A percentile compares a stretch with the other conserved stretches of the same genome.
These are phyloP conservation scores for Alcis repandata DNA, from an alignment of 2,888 invertebrate genomes.

Conservation along the genomic window DNA sequence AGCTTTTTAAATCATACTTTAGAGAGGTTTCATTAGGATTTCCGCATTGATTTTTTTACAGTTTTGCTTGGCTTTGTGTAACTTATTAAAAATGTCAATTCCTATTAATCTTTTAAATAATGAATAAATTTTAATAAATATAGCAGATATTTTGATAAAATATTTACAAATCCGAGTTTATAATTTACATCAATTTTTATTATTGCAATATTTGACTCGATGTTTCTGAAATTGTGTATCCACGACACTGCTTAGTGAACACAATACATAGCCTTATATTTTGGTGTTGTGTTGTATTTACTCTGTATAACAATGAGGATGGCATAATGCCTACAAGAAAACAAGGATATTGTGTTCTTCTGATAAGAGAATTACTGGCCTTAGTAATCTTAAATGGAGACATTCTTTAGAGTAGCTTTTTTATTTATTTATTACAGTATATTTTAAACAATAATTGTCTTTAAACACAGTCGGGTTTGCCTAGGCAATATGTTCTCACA, in stretches of 20 bases:
- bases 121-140: no score
- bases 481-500: no score
- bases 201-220: neutral
- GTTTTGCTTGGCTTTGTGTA: no score
- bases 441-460: no score
- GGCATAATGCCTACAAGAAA: constrained; percentile 8
- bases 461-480: no score
- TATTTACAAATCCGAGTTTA: neutral
- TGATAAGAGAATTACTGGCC: constrained; percentile 22
- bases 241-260: neutral
- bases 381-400: constrained; percentile 7
- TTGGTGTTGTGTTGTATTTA: constrained; percentile 21
- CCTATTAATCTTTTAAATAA: no score
- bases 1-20: no score
- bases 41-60: no score
- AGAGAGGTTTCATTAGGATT: no score
- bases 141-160: no score
- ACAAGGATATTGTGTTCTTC: constrained; percentile 27
- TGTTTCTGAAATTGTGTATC: neutral
- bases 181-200: neutral
- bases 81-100: no score
- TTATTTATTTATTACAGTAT: no score
- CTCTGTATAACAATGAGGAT: constrained; percentile 22
- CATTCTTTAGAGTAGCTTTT: constrained; percentile 5
- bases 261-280: constrained; percentile 21